Evolutionary conservation across 2,797 vertebrate genomes (phyloP).

Genomic region (Cirrhinus molitorella): DNA sequence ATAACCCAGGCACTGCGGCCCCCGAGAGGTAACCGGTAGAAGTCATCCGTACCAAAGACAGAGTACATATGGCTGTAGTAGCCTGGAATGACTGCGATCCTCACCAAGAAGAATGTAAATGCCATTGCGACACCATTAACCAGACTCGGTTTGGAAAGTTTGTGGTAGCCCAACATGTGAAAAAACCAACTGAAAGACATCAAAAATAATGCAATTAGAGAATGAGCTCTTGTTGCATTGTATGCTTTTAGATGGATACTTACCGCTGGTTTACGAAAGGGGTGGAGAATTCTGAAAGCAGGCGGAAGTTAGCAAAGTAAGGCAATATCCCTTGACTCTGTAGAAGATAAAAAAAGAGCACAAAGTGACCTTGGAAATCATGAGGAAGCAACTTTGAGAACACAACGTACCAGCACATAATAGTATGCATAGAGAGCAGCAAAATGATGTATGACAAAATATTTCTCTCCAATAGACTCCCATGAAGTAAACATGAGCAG

Average conservation of each 20-base stretch:
- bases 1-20: conserved; percentile 79
- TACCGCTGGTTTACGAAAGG: conserved; percentile 91
- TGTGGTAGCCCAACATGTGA: conserved; percentile 83
- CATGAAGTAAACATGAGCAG: conserved; percentile 85
- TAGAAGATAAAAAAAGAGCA: conserved; percentile 42
- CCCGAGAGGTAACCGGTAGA: conserved; percentile 74
- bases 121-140: conserved; percentile 87
- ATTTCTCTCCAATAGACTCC: conserved; percentile 86
- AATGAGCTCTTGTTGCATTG: not conserved
- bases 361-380: not conserved
- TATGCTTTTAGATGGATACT: conserved; percentile 53
- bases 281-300: conserved; percentile 88
- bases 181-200: conserved; percentile 85
- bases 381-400: conserved; percentile 32
- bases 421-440: conserved; percentile 82
- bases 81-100: conserved; percentile 83
- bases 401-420: conserved; percentile 82
- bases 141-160: conserved; percentile 82
- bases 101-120: conserved; percentile 82
- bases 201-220: not conserved
- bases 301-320: conserved; percentile 86
- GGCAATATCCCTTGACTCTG: conserved; percentile 79
- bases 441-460: conserved; percentile 85
- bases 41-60: conserved; percentile 81
- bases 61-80: conserved; percentile 78